Evolutionary conservation across 2,113 vertebrate genomes (phyloP), one percentile per base, ranked within the genome.

Genomic region (Phoenicopterus ruber): DNA sequence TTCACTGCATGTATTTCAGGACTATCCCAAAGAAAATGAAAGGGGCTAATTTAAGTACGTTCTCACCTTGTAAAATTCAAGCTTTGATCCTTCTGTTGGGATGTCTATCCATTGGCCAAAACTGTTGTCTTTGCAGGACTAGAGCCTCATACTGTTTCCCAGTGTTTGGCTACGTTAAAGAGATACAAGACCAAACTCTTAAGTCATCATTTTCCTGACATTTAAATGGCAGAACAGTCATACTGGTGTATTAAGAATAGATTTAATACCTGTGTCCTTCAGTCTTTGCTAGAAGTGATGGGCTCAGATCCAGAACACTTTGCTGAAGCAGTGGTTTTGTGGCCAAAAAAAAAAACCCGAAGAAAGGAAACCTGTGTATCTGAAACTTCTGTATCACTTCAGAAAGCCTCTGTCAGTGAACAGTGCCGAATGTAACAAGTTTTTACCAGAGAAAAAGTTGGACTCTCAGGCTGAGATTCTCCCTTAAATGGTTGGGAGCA

Each of bases 401-500:
- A 57, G n/a, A n/a, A 31, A 31, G 19, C 10, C 11, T 31, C 19
- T 16, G 28, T 10, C 32, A 18, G 24, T 6, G 24, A 31, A 16
- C 18, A 9, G 21, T 2, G 0, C 29, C 3, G 3, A 22, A 10
- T 1, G 7, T 14, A 11, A 4, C 11, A 12, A 13, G 2, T 36
- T 69, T 17, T 73, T 11, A 5, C 1, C 18, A 6, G 21, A 26
- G 32, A 28, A 46, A 25, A 36, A 13, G 8, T 4, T 21, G 1
- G 10, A 7, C 5, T n/a, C 4, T 25, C 0, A 2, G 44, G 17
- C 38, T 67, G 49, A 16, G 47, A 19, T 14, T 10, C 34, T 6
- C 4, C 34, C 13, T 0, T 10, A 14, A 24, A 16, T 2, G 13
- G 12, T 0, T 3, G 32, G 12, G 42, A 67, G 38, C 2, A 8